Evolutionary conservation across 2,797 vertebrate species (phyloP).

Genomic region (Chanos chanos): DNA sequence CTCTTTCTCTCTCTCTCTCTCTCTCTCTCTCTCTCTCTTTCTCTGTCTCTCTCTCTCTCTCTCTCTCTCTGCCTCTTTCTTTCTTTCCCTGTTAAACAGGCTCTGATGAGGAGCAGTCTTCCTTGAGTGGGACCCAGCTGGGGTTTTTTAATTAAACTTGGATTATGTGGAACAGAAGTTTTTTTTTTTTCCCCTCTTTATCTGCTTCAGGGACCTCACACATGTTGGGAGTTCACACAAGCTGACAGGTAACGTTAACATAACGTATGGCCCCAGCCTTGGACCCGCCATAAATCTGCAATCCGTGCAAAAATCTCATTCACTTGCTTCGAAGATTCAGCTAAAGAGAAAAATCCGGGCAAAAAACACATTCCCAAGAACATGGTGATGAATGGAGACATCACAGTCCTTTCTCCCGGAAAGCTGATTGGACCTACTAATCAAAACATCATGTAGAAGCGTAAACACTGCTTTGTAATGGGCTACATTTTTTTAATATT

Average conservation of each 20-base stretch:
- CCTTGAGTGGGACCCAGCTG: slow-evolving; percentile 43
- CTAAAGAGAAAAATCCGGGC: background rate
- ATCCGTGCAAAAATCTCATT: slow-evolving; percentile 38
- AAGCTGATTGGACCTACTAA: slow-evolving; percentile 37
- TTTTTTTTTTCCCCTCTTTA: background rate
- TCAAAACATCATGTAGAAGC: slow-evolving; percentile 34
- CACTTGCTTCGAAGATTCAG: slow-evolving; percentile 13
- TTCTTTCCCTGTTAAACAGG: background rate
- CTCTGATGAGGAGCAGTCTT: slow-evolving; percentile 17
- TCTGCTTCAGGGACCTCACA: slow-evolving; percentile 35
- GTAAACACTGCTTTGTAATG: slow-evolving; percentile 32
- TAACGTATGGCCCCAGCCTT: slow-evolving; percentile 45
- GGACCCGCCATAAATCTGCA: background rate
- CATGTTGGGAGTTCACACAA: slow-evolving; percentile 28
- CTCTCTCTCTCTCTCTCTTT: background rate
- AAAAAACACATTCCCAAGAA: background rate
- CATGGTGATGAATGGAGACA: slow-evolving; percentile 24
- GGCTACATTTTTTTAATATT: slow-evolving; percentile 49
- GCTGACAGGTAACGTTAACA: slow-evolving; percentile 36
- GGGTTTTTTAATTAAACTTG: slow-evolving; percentile 51
- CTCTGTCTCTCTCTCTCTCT: background rate
- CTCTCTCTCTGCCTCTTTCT: background rate
- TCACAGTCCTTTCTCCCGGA: slow-evolving; percentile 8
- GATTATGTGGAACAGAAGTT: slow-evolving; percentile 29
- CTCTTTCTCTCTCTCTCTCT: background rate